Evolutionary conservation across 2,888 invertebrate genomes (phyloP).

Genomic region (Melinaea marsaeus): DNA sequence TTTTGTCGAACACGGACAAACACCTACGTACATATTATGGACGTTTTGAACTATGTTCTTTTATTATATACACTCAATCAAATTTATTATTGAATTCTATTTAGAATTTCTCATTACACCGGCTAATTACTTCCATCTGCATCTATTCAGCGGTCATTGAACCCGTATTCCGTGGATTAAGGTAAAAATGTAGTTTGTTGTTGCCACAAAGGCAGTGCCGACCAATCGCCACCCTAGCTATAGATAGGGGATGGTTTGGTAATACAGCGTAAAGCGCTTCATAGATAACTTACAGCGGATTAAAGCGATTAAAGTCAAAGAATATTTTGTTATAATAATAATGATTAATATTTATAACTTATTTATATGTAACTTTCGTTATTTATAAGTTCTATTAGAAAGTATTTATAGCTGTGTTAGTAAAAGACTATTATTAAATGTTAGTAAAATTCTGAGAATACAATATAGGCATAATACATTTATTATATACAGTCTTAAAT

Average conservation of each 20-base stretch:
- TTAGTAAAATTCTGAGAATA: no score
- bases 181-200: slow-evolving; percentile 68
- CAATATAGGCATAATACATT: no score
- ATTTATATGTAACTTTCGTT: no score
- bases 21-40: slow-evolving; percentile 43
- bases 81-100: background rate
- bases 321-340: background rate
- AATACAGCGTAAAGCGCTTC: slow-evolving; percentile 59
- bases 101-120: slow-evolving; percentile 13
- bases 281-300: slow-evolving; percentile 42
- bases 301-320: slow-evolving; percentile 6
- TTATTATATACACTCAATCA: background rate
- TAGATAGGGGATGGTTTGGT: slow-evolving; percentile 62
- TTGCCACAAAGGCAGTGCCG: slow-evolving; percentile 58
- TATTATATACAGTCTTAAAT: no score
- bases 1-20: slow-evolving; percentile 61
- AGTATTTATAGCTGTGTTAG: no score
- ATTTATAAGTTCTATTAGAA: no score
- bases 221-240: slow-evolving; percentile 57
- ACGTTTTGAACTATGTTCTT: background rate
- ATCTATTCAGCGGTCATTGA: slow-evolving; percentile 54
- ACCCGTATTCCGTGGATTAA: slow-evolving; percentile 63
- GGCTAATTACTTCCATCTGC: slow-evolving; percentile 28
- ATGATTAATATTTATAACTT: no score
- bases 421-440: no score